Evolutionary conservation across 2,113 vertebrate genomes (phyloP).

Genomic region (Epinephelus lanceolatus): DNA sequence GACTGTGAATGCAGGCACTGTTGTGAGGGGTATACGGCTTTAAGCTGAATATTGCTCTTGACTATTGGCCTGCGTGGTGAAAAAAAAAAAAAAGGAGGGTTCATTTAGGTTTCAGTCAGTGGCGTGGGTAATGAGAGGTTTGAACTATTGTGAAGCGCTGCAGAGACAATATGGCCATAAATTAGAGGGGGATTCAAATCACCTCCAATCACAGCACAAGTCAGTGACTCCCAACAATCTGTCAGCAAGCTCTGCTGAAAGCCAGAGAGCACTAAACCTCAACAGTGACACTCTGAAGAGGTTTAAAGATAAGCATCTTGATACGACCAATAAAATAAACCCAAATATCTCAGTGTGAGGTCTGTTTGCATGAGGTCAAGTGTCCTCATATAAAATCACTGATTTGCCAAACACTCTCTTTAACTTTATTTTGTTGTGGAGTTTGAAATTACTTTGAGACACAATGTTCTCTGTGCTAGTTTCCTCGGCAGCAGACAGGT

Average conservation of each 20-base stretch:
- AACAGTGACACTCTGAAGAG: constrained; percentile 57
- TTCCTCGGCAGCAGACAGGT: constrained; percentile 17
- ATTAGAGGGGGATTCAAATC: constrained; percentile 71
- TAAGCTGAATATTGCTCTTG: constrained; percentile 58
- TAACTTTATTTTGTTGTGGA: neutral
- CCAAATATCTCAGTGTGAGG: neutral
- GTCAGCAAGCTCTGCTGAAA: constrained; percentile 43
- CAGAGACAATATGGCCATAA: constrained; percentile 81
- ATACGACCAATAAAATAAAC: constrained; percentile 31
- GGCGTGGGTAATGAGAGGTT: constrained; percentile 60
- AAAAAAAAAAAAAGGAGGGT: constrained; percentile 2
- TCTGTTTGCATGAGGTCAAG: neutral
- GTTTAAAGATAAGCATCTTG: constrained; percentile 44
- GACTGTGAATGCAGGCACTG: constrained; percentile 71
- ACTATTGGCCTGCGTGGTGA: constrained; percentile 32
- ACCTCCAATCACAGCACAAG: constrained; percentile 70
- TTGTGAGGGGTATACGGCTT: constrained; percentile 41
- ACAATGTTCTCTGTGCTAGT: constrained; percentile 29
- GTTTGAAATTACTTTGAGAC: neutral
- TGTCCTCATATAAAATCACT: neutral
- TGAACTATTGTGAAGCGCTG: constrained; percentile 61
- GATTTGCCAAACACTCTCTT: neutral
- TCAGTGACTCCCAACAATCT: constrained; percentile 67
- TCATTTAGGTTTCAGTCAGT: constrained; percentile 52
- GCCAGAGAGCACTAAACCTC: constrained; percentile 34